Conservation (phyloP, 1,140 invertebrate species). For the Brachionus koreanus region DNA sequence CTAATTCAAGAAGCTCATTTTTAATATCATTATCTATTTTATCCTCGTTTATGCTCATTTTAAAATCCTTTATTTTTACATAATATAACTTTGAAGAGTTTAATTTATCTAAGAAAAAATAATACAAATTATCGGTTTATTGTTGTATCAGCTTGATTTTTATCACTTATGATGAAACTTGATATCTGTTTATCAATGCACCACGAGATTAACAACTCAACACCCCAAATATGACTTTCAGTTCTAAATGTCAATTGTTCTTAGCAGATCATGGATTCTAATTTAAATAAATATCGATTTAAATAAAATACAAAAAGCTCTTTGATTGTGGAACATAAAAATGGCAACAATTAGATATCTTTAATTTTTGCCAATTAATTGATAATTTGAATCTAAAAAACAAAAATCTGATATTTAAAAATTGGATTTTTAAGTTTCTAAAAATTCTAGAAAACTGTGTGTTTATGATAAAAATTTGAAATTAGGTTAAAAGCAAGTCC, state of each 20-base stretch:
- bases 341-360: no score
- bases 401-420: no score
- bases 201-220: background rate
- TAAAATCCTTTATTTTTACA: background rate
- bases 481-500: background rate
- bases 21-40: conserved; percentile 34
- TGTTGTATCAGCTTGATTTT: background rate
- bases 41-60: background rate
- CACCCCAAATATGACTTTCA: background rate
- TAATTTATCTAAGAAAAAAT: background rate
- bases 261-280: background rate
- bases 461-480: background rate
- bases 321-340: no score
- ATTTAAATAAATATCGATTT: background rate
- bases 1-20: conserved; percentile 14
- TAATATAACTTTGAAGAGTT: background rate
- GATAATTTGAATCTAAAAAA: no score
- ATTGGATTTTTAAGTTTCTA: background rate
- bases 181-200: background rate
- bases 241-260: background rate
- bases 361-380: no score
- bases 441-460: background rate
- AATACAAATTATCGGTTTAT: background rate
- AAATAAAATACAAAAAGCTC: background rate
- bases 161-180: background rate